Evolutionary conservation across 2,888 invertebrate species (phyloP).

Genomic region (Drosophila heteroneura): DNA sequence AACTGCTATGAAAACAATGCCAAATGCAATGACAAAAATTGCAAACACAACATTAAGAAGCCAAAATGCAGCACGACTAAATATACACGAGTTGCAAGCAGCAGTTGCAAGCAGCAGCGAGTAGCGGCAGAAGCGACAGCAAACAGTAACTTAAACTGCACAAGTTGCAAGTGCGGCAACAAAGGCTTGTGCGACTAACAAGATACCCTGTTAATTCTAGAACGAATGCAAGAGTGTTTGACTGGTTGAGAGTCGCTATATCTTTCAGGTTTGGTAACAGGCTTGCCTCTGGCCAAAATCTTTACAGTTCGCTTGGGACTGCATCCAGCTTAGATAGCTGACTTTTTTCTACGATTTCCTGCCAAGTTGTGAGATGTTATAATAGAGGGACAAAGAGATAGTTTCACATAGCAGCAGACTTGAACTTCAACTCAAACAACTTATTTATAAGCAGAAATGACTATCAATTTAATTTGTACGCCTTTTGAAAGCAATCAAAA

Average conservation of each 20-base stretch:
- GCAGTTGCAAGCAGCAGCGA: constrained; percentile 18
- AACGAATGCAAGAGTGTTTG: neutral
- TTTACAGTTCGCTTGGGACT: no score
- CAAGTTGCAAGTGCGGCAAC: neutral
- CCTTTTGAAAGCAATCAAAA: neutral
- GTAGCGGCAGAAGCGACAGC: constrained; percentile 32
- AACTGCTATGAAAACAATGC: constrained; percentile 59
- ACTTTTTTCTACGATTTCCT: no score
- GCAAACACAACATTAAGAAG: constrained; percentile 57
- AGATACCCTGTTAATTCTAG: constrained; percentile 12
- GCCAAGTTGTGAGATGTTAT: neutral
- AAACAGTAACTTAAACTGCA: constrained; percentile 24
- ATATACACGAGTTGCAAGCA: constrained; percentile 33
- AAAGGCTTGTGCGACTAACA: neutral
- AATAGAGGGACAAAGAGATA: neutral
- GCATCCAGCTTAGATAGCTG: no score
- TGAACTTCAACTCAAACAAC: neutral
- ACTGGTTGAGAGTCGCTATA: neutral
- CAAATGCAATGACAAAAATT: constrained; percentile 65
- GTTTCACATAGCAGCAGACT: neutral
- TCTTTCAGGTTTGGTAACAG: neutral
- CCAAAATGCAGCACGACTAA: constrained; percentile 53
- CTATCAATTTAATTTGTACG: neutral
- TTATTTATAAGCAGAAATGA: neutral
- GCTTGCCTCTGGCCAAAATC: no score